Evolutionary conservation across 2,113 vertebrate species (phyloP).

Genomic region (Arothron firmamentum): DNA sequence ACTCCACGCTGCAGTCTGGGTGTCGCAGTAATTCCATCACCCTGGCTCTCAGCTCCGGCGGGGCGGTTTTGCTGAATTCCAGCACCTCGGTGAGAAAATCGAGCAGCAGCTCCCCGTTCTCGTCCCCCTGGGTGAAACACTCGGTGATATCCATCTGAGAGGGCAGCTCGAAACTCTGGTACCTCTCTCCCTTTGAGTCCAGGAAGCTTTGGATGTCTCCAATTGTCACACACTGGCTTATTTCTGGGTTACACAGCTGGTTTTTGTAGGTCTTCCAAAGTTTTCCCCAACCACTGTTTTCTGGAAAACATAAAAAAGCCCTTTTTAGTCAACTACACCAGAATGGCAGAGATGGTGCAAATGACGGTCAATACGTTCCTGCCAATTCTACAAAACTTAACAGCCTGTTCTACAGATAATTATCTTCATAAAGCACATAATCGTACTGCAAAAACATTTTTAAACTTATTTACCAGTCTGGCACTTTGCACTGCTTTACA

Average conservation of each 20-base stretch:
- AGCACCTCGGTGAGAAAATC: slow-evolving; percentile 88
- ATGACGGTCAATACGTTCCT: too few relatives aligned
- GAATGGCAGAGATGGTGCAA: not conserved
- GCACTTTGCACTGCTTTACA: not conserved
- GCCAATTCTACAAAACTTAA: too few relatives aligned
- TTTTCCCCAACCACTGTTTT: slow-evolving; percentile 77
- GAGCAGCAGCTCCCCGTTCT: slow-evolving; percentile 83
- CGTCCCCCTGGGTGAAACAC: slow-evolving; percentile 83
- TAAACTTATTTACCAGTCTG: too few relatives aligned
- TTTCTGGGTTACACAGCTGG: slow-evolving; percentile 68
- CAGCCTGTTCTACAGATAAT: too few relatives aligned
- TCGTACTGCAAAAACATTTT: not conserved
- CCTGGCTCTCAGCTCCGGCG: slow-evolving; percentile 77
- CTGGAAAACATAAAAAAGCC: slow-evolving; percentile 55
- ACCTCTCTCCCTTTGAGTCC: slow-evolving; percentile 73
- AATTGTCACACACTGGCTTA: slow-evolving; percentile 76
- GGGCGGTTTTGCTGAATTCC: slow-evolving; percentile 80
- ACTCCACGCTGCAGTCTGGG: slow-evolving; percentile 77
- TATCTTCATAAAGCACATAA: too few relatives aligned
- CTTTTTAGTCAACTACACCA: not conserved
- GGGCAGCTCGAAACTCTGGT: slow-evolving; percentile 73
- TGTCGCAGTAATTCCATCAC: slow-evolving; percentile 78
- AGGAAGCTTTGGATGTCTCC: slow-evolving; percentile 76
- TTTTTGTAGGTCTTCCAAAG: slow-evolving; percentile 76
- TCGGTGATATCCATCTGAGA: slow-evolving; percentile 88